Percentiles rank a stretch among this genome's conserved stretches.
Evolutionary conservation across 2,888 invertebrate genomes (phyloP).

Genomic region (Altica lythri): DNA sequence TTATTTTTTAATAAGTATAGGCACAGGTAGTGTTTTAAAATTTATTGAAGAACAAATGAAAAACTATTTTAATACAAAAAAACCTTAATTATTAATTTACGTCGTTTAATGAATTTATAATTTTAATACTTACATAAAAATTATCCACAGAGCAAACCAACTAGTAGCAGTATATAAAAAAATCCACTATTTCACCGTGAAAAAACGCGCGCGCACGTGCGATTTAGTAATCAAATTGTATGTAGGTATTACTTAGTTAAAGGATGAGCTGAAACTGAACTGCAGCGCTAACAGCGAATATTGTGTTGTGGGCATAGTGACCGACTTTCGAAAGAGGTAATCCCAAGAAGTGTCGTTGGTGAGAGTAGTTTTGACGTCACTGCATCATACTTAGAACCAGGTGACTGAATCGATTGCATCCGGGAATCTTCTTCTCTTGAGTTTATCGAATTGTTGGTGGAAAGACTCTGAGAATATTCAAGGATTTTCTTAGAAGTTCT

Average conservation of each 20-base stretch:
- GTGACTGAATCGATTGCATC: constrained; percentile 43
- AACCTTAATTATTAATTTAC: too few species aligned
- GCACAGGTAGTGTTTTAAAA: too few species aligned
- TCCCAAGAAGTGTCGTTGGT: constrained; percentile 43
- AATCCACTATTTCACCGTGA: too few species aligned
- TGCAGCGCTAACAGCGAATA: constrained; percentile 22
- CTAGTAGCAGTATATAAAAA: constrained; percentile 6
- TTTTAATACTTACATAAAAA: too few species aligned
- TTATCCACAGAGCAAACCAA: too few species aligned
- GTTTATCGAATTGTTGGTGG: neutral
- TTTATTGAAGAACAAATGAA: too few species aligned
- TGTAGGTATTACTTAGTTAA: constrained; percentile 17
- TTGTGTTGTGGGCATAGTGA: constrained; percentile 48
- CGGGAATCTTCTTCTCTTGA: constrained; percentile 41
- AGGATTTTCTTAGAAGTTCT: constrained; percentile 4
- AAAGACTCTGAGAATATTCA: constrained; percentile 2
- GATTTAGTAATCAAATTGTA: constrained; percentile 7
- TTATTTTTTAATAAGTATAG: too few species aligned
- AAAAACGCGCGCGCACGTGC: constrained; percentile 10
- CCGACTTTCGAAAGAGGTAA: constrained; percentile 52
- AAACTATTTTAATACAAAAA: too few species aligned
- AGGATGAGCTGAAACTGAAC: constrained; percentile 30
- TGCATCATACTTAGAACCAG: constrained; percentile 41
- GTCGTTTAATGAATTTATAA: too few species aligned
- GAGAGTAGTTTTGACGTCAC: constrained; percentile 50